Conservation (phyloP, 2,888 invertebrate genomes). For the Pseudococcus viburni region DNA sequence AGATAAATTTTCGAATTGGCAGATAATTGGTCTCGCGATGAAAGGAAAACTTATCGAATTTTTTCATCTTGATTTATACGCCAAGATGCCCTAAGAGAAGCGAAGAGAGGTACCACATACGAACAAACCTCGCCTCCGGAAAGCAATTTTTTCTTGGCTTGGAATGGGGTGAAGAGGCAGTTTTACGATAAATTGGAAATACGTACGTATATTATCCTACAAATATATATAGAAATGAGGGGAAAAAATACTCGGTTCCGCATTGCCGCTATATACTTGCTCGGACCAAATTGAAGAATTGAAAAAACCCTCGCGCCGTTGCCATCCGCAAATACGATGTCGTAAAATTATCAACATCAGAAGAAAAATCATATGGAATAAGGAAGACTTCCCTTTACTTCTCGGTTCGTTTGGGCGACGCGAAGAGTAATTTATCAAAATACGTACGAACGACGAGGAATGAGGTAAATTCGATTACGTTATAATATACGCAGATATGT, state of each 20-base stretch:
- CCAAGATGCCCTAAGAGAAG: background rate
- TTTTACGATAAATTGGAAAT: conserved; percentile 6
- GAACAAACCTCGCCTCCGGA: background rate
- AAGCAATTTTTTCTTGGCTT: conserved; percentile 12
- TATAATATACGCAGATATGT: conserved; percentile 15
- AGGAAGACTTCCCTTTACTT: background rate
- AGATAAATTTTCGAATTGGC: conserved; percentile 20
- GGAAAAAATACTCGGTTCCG: background rate
- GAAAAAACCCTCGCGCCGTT: background rate
- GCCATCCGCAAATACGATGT: background rate
- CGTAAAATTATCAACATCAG: background rate
- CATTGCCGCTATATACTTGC: background rate
- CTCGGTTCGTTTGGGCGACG: background rate
- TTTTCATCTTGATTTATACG: conserved; percentile 13
- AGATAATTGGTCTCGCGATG: conserved; percentile 22
- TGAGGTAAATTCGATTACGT: background rate
- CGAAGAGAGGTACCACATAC: background rate
- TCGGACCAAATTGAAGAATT: conserved; percentile 25
- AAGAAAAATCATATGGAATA: background rate
- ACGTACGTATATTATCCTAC: background rate
- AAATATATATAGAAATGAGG: background rate
- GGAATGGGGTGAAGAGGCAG: background rate
- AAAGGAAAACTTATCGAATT: conserved; percentile 31
- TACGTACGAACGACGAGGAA: background rate
- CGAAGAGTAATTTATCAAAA: background rate